These are phyloP conservation scores for Samia ricini DNA, from an alignment of 1,140 invertebrate species.

Conservation along the genomic window DNA sequence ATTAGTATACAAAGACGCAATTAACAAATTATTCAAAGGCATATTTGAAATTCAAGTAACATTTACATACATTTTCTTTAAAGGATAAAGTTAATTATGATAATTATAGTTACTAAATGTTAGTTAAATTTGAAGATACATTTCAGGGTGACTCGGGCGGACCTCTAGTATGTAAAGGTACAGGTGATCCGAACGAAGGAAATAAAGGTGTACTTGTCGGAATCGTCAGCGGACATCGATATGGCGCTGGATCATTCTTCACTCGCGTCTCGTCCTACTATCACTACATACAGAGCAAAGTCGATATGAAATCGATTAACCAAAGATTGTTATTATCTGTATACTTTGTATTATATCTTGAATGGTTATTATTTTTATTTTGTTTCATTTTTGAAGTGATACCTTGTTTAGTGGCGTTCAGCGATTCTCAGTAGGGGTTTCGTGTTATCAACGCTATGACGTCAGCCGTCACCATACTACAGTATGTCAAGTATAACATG, in stretches of 20 bases:
- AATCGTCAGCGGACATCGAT: conserved; percentile 36
- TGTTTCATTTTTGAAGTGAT: conserved; percentile 37
- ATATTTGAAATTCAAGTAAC: too few species aligned
- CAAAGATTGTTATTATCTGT: background rate
- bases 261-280: conserved; percentile 42
- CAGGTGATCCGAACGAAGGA: conserved; percentile 42
- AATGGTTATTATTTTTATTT: conserved; percentile 36
- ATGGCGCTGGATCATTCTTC: conserved; percentile 37
- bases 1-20: too few species aligned
- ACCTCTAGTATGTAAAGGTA: conserved; percentile 44
- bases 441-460: too few species aligned
- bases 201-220: conserved; percentile 44
- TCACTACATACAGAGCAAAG: conserved; percentile 6
- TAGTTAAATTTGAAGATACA: background rate
- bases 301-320: background rate
- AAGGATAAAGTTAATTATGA: too few species aligned
- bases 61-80: too few species aligned
- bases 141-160: conserved; percentile 60
- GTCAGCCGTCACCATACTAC: too few species aligned
- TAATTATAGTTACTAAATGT: background rate
- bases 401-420: background rate
- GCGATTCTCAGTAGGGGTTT: too few species aligned
- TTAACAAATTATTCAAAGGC: too few species aligned
- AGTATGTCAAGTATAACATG: too few species aligned
- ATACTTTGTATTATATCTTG: conserved; percentile 6